A percentile compares a stretch with the other conserved stretches of the same genome.
Conservation (phyloP, 2,888 invertebrate species). For the Cerastis rubricosa region DNA sequence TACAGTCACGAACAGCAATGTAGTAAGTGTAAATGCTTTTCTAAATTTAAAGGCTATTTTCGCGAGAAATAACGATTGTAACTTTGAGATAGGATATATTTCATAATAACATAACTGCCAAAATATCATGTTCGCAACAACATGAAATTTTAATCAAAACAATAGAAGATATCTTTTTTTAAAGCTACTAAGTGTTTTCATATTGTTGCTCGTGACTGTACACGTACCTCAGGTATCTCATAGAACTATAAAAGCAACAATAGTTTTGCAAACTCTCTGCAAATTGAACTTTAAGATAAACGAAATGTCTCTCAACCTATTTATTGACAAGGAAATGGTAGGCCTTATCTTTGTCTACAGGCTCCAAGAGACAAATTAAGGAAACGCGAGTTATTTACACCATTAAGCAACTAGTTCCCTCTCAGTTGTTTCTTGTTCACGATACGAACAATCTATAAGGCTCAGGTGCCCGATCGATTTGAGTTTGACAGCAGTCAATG, state of each 20-base stretch:
- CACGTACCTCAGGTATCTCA: background rate
- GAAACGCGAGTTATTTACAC: conserved; percentile 48
- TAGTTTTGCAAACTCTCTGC: conserved; percentile 28
- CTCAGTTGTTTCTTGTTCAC: conserved; percentile 53
- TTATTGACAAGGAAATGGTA: conserved; percentile 58
- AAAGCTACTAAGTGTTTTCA: too few species aligned
- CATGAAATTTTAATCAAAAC: too few species aligned
- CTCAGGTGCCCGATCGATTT: conserved; percentile 47
- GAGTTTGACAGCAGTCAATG: conserved; percentile 35
- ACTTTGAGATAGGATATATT: too few species aligned
- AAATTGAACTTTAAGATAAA: conserved; percentile 50
- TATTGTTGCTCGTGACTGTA: too few species aligned
- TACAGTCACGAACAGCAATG: too few species aligned
- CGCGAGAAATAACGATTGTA: too few species aligned
- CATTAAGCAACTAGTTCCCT: conserved; percentile 44
- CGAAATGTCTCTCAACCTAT: conserved; percentile 42
- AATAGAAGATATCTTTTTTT: too few species aligned
- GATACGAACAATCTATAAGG: conserved; percentile 49
- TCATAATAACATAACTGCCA: too few species aligned
- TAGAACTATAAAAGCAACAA: conserved; percentile 21
- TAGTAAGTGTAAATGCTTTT: too few species aligned
- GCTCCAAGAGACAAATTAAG: conserved; percentile 60
- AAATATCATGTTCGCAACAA: too few species aligned
- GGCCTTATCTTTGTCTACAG: conserved; percentile 50
- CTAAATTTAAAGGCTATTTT: too few species aligned